A percentile compares a stretch with the other conserved stretches of the same genome.
Conservation (phyloP, 2,888 invertebrate species). For the Eurytoma adleriae region DNA sequence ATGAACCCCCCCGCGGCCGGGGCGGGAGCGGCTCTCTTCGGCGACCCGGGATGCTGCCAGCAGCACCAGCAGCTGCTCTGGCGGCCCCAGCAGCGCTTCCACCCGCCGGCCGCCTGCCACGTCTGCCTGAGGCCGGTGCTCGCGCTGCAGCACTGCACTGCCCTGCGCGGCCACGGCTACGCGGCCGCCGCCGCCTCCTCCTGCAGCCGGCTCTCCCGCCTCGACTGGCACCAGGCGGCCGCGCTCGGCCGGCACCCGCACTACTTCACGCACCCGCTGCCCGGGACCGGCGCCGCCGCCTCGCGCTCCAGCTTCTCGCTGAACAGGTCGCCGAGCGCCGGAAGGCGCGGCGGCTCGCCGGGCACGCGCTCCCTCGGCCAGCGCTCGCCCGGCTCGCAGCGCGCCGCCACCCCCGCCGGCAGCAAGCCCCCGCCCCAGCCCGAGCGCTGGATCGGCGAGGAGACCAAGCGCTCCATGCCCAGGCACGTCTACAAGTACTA, state of each 20-base stretch:
- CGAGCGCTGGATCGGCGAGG: conserved; percentile 81
- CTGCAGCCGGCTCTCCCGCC: conserved; percentile 44
- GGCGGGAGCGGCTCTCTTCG: conserved; percentile 64
- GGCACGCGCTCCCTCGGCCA: conserved; percentile 64
- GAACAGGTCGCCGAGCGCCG: conserved; percentile 59
- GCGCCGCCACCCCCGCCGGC: conserved; percentile 64
- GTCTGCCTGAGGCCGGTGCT: conserved; percentile 70
- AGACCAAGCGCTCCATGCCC: conserved; percentile 81
- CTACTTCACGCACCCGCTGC: conserved; percentile 63
- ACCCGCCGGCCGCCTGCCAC: conserved; percentile 64
- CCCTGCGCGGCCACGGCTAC: conserved; percentile 27
- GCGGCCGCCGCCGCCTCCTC: conserved; percentile 18
- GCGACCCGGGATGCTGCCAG: conserved; percentile 72
- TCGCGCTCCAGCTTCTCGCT: conserved; percentile 59
- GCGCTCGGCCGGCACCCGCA: conserved; percentile 61
- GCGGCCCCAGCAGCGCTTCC: conserved; percentile 34
- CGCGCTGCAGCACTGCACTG: conserved; percentile 54
- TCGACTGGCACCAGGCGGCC: conserved; percentile 31
- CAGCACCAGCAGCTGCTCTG: conserved; percentile 70
- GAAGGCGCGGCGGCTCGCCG: conserved; percentile 62
- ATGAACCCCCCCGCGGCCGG: conserved; percentile 75
- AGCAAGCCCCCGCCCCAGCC: conserved; percentile 65
- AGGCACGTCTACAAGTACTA: conserved; percentile 83
- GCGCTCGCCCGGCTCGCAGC: conserved; percentile 41
- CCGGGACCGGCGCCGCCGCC: conserved; percentile 29